Percentiles rank a stretch among this genome's conserved stretches.
Conservation (phyloP, 1,140 invertebrate genomes). For the Solenopsis invicta region DNA sequence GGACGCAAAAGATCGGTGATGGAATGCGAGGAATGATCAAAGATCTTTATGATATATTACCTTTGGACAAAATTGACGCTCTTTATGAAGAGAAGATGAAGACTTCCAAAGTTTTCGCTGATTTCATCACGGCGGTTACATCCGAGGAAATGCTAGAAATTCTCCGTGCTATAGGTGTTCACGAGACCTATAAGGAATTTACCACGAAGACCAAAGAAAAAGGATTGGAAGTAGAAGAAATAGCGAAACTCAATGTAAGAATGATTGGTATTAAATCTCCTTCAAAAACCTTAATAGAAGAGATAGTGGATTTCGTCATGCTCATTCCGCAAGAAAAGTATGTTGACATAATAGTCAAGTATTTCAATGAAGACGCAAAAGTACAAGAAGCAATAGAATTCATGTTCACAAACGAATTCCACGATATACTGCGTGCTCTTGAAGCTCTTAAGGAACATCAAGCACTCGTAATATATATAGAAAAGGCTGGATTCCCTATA, state of each 20-base stretch:
- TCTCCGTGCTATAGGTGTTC: neutral
- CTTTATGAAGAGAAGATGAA: slow-evolving; percentile 75
- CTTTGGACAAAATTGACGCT: slow-evolving; percentile 71
- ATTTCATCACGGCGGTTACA: slow-evolving; percentile 63
- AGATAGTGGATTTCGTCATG: slow-evolving; percentile 63
- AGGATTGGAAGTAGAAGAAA: slow-evolving; percentile 57
- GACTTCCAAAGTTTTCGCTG: slow-evolving; percentile 65
- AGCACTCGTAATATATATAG: slow-evolving; percentile 47
- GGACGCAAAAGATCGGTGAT: slow-evolving; percentile 11
- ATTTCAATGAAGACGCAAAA: slow-evolving; percentile 69
- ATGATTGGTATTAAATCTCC: slow-evolving; percentile 65
- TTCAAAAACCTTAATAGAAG: neutral
- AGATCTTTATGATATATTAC: slow-evolving; percentile 74
- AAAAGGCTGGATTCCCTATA: slow-evolving; percentile 65
- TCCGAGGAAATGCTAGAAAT: slow-evolving; percentile 66
- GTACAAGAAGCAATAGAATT: slow-evolving; percentile 60
- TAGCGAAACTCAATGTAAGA: slow-evolving; percentile 8
- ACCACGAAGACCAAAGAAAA: slow-evolving; percentile 30
- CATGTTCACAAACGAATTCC: slow-evolving; percentile 68
- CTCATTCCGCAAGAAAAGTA: slow-evolving; percentile 67
- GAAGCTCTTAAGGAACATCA: slow-evolving; percentile 67
- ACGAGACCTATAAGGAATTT: slow-evolving; percentile 1
- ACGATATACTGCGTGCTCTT: slow-evolving; percentile 51
- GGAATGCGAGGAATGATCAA: slow-evolving; percentile 71
- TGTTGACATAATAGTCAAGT: neutral